Base-by-base conservation (phyloP, 2,113 vertebrate species). In the Hepsetus odoe region DNA sequence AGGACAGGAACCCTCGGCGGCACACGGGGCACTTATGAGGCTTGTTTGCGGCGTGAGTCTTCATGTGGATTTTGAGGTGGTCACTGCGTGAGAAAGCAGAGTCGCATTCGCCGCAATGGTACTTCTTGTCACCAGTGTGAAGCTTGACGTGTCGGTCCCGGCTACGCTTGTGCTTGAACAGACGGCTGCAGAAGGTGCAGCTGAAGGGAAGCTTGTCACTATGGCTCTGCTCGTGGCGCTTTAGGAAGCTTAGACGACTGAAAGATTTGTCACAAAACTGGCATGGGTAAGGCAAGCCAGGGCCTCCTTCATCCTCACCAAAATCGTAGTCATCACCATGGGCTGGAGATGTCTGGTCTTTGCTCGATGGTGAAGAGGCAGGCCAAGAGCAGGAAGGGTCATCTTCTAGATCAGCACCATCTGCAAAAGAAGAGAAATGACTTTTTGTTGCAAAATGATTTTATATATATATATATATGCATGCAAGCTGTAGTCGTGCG, bases 241-340 rank as follows among this genome's bases (percentile, higher is more conserved):
- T 99, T 83, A 99, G 92, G 91, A 98, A 99, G 92, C 97, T 97
- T 89, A 99, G 94, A 85, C 97, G 97, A 83, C 98, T 99, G 86
- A 99, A 99, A 0, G 98, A 98, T 86, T 99, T 99, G 89, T 96
- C 96, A 80, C 98, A 99, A 82, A 99, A 99, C 88, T 99, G 98
- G 89, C 98, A 99, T 0, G 97, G 96, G 86, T 99, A 99, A 0
- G 98, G 98, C 76, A 99, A 90, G 59, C 97, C 96, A 18, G 95
- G 93, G 58, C 94, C 96, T 20, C 96, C 98, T 89, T 98, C 96
- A 16, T 98, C 98, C 89, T 99, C 97, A 33, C 96, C 96, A 85
- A 96, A 98, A 85, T 99, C 97, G 66, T 96, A 97, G 82, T 96
- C 96, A 85, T 98, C 96, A 86, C 95, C 96, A 84, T 96, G 96